phyloP scores from a whole-genome alignment of 2,888 invertebrate genomes.

The Rhopalosiphum nymphaeae region DNA sequence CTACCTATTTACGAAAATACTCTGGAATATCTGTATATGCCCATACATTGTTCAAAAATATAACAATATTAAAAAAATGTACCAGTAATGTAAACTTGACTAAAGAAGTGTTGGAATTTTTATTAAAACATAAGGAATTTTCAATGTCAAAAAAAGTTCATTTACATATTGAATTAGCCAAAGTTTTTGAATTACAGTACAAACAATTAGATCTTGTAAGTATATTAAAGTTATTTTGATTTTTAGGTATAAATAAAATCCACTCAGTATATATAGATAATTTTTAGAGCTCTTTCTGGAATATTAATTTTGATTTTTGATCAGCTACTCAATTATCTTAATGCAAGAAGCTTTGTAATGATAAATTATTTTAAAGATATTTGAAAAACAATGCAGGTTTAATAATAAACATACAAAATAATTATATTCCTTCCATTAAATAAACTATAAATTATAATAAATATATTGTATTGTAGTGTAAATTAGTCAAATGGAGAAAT shows the following conservation, averaged over 20 bases:
- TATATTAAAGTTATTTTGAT: conserved; percentile 36
- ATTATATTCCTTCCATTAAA: not conserved
- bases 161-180: conserved; percentile 77
- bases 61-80: conserved; percentile 71
- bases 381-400: not conserved
- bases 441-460: not conserved
- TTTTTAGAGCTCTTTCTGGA: not conserved
- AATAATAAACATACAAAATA: not conserved
- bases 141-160: conserved; percentile 72
- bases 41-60: conserved; percentile 71
- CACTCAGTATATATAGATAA: not conserved
- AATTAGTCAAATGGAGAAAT: not conserved
- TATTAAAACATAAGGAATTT: conserved; percentile 73
- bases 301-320: not conserved
- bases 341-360: not conserved
- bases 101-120: conserved; percentile 72
- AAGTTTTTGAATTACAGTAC: conserved; percentile 75
- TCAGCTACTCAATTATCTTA: not conserved
- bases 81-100: conserved; percentile 70
- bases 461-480: not conserved
- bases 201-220: conserved; percentile 68
- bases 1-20: conserved; percentile 74
- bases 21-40: conserved; percentile 73
- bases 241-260: not conserved
- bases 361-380: not conserved